Evolutionary conservation across 1,140 invertebrate genomes (phyloP), one percentile per base, ranked within the genome.

Genomic region (Goniozus legneri): DNA sequence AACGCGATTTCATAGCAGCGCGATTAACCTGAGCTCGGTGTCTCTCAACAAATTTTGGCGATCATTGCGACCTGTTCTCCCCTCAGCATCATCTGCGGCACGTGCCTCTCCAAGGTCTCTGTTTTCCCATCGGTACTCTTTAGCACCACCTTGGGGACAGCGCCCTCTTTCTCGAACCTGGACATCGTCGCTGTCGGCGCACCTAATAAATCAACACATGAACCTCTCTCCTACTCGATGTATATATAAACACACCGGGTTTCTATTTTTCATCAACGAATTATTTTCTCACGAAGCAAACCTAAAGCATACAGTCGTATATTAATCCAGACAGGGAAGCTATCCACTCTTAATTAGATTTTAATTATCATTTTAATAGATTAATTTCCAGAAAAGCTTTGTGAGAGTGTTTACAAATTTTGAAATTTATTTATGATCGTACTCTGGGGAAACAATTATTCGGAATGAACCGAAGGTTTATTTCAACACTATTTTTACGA

Each of bases 21-120:
- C n/a, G n/a, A n/a, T n/a, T n/a, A n/a, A n/a, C n/a, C n/a, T n/a
- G n/a, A n/a, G 24, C 24, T 10, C 10, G 10, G 24, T 6, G 14
- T 27, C 16, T 14, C 52, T 64, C 51, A 68, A 60, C 65, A 56
- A 46, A 75, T 68, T 69, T 73, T 76, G 50, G 71, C 58, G 50
- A 87, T 76, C 31, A 85, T 64, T 14, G 82, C 91, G 19, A 95
- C 80, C 69, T 93, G 89, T 69, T 95, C 91, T 15, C 92, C 92
- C 47, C 92, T 79, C 35, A 95, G 72, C 61, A 96, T 69, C 50
- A 94, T 55, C 69, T 94, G 88, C 30, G 84, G 80, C n/a, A 93
- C 73, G 69, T 88, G 80, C 40, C 91, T 78, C 19, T 81, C 77
- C 64, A 87, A 84, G 60, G 84, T 80, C 62, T 86, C 86, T 30